These are phyloP conservation scores for Bucorvus abyssinicus DNA, from an alignment of 2,797 vertebrate genomes.

Conservation along the genomic window DNA sequence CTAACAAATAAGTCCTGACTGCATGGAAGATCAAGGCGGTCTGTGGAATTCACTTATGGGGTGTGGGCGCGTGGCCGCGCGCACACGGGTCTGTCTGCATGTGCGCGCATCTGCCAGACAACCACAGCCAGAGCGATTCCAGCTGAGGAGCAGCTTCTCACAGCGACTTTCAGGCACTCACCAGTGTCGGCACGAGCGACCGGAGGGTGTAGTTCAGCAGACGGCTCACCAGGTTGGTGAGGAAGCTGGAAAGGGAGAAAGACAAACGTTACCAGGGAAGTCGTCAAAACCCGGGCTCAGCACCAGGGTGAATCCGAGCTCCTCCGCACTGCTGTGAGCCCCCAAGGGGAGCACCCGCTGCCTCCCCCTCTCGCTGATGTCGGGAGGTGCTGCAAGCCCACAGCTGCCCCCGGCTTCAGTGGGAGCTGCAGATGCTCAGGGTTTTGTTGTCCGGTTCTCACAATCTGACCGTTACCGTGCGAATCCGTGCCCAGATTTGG, in stretches of 20 bases:
- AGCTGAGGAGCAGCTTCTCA: neutral
- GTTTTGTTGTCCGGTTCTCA: neutral
- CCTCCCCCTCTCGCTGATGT: neutral
- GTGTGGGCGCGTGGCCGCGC: neutral
- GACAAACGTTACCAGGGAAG: neutral
- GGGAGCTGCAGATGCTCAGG: neutral
- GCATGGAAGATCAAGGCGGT: neutral
- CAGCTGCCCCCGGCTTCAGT: slow-evolving; percentile 4
- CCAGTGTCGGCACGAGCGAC: slow-evolving; percentile 22
- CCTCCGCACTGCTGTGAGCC: rapidly evolving
- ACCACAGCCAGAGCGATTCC: neutral
- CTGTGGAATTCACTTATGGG: neutral
- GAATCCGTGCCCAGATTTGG: neutral
- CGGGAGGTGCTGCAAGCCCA: neutral
- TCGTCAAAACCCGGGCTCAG: neutral
- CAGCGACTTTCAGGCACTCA: slow-evolving; percentile 5
- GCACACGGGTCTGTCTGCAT: no score
- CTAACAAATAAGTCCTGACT: neutral
- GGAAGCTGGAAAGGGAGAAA: slow-evolving; percentile 5
- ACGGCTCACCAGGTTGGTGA: slow-evolving; percentile 11
- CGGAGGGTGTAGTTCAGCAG: slow-evolving; percentile 33
- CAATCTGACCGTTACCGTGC: neutral
- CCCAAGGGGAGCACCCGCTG: neutral
- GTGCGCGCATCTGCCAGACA: neutral
- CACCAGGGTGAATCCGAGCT: neutral